Percentiles rank a stretch among this genome's conserved stretches.
Evolutionary conservation across 2,888 invertebrate species (phyloP).

Genomic region (Nephrotoma appendiculata): DNA sequence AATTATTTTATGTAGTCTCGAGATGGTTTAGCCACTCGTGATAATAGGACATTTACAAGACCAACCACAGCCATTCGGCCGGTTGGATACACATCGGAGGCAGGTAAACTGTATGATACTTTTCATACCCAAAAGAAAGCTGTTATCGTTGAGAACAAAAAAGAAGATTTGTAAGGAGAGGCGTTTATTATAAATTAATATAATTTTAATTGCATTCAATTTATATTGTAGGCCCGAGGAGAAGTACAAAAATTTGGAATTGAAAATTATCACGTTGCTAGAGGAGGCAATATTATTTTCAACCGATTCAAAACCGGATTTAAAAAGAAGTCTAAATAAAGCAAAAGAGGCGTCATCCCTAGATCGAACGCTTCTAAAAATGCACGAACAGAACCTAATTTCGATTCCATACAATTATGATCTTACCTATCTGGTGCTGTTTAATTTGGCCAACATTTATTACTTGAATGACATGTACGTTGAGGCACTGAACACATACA

Average conservation of each 20-base stretch:
- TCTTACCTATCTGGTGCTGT: constrained; percentile 90
- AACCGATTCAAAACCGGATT: constrained; percentile 20
- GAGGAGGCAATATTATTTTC: constrained; percentile 72
- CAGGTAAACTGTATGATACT: constrained; percentile 53
- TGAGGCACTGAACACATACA: constrained; percentile 92
- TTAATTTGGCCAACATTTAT: constrained; percentile 92
- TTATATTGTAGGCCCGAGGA: constrained; percentile 61
- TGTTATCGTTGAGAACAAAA: constrained; percentile 51
- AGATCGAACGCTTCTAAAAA: constrained; percentile 75
- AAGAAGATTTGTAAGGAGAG: constrained; percentile 55
- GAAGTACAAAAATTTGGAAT: constrained; percentile 77
- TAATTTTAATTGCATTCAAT: not conserved
- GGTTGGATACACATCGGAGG: constrained; percentile 83
- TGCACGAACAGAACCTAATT: constrained; percentile 82
- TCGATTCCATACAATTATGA: constrained; percentile 89
- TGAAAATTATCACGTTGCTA: constrained; percentile 73
- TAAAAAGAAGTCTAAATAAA: constrained; percentile 53
- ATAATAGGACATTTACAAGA: constrained; percentile 34
- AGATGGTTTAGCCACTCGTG: not conserved
- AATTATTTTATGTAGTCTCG: not conserved
- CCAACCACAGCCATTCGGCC: constrained; percentile 96
- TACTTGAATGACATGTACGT: constrained; percentile 87
- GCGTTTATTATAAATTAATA: not conserved
- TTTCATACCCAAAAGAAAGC: constrained; percentile 25
- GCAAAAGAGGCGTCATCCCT: constrained; percentile 94